Conservation (phyloP, 1,140 invertebrate genomes). For the Trachymyrmex cornetzi region DNA sequence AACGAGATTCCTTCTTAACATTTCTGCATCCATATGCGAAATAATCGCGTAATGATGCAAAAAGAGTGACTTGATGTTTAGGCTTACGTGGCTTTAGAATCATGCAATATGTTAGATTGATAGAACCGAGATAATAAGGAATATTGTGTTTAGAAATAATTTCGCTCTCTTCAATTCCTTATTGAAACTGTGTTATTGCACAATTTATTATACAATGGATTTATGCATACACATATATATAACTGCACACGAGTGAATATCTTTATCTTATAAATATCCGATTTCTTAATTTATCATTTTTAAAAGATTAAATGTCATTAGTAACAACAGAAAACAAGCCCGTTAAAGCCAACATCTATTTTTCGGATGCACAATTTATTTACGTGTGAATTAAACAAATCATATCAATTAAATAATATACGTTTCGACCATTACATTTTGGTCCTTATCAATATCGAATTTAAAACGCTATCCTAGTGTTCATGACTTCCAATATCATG, state of each 20-base stretch:
- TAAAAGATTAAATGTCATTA: background rate
- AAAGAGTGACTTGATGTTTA: conserved; percentile 17
- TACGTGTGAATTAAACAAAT: too few relatives aligned
- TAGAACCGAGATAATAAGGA: background rate
- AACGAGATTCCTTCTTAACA: conserved; percentile 10
- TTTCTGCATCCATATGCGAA: background rate
- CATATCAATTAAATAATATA: too few relatives aligned
- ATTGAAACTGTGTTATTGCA: background rate
- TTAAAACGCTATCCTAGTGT: too few relatives aligned
- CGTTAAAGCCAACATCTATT: too few relatives aligned
- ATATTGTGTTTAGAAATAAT: background rate
- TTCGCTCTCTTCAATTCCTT: background rate
- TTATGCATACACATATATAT: background rate
- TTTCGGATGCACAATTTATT: too few relatives aligned
- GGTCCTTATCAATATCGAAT: too few relatives aligned
- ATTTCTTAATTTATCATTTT: background rate
- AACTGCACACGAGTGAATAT: too few relatives aligned
- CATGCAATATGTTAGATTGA: background rate
- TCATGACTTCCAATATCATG: too few relatives aligned
- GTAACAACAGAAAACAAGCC: too few relatives aligned
- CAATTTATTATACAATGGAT: background rate
- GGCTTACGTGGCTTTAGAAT: background rate
- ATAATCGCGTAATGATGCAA: conserved; percentile 19
- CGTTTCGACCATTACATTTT: too few relatives aligned
- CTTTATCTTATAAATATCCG: background rate